Conservation (phyloP, 2,888 invertebrate species). For the Diarsia mendica region DNA sequence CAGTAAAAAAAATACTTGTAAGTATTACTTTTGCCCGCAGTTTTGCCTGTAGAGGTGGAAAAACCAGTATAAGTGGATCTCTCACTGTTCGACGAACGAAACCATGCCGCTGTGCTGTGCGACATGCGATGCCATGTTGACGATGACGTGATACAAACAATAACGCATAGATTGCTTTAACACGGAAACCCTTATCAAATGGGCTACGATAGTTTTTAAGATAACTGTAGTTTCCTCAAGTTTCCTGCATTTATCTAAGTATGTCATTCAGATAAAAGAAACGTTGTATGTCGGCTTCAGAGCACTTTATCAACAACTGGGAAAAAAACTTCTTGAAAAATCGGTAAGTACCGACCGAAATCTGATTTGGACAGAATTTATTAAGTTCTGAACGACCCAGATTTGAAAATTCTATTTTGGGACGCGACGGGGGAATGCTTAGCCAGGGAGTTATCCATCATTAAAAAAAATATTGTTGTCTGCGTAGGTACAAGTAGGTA, state of each 20-base stretch:
- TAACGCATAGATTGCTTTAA: slow-evolving; percentile 3
- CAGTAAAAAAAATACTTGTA: too few relatives aligned
- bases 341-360: neutral
- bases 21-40: too few relatives aligned
- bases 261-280: slow-evolving; percentile 22
- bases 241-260: slow-evolving; percentile 29
- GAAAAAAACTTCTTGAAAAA: slow-evolving; percentile 3
- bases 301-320: neutral
- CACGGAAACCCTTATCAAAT: slow-evolving; percentile 22
- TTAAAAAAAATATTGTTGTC: neutral
- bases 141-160: slow-evolving; percentile 23
- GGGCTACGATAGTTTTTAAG: slow-evolving; percentile 8
- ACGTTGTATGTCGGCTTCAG: neutral
- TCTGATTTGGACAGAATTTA: neutral
- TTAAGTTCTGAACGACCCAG: neutral
- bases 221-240: slow-evolving; percentile 34
- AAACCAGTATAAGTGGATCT: too few relatives aligned
- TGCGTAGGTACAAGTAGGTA: too few relatives aligned
- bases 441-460: neutral
- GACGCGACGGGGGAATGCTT: slow-evolving; percentile 3
- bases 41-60: neutral
- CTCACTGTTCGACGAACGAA: too few relatives aligned
- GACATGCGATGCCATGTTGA: too few relatives aligned
- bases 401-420: slow-evolving; percentile 39
- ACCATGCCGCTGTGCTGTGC: too few relatives aligned